A percentile compares a stretch with the other conserved stretches of the same genome.
Evolutionary conservation across 1,140 invertebrate species (phyloP).

Genomic region (Zaprionus davidi): DNA sequence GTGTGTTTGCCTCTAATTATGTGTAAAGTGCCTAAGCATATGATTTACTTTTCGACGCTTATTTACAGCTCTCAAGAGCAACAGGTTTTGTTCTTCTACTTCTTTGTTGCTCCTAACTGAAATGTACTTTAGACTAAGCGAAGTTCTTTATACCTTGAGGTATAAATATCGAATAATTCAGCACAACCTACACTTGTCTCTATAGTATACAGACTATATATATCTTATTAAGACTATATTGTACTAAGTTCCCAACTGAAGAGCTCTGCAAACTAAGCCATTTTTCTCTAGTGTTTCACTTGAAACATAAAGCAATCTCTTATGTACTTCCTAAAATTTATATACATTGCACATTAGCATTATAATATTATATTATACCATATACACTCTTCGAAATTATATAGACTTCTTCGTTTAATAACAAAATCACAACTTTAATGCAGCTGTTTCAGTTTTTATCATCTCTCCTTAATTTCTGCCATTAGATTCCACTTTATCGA

Average conservation of each 20-base stretch:
- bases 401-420: not conserved
- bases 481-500: not conserved
- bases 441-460: not conserved
- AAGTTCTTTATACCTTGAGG: not conserved
- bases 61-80: conserved; percentile 38
- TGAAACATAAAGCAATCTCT: not conserved
- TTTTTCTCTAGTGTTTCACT: not conserved
- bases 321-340: not conserved
- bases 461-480: not conserved
- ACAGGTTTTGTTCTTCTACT: conserved; percentile 50
- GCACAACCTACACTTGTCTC: too few species aligned
- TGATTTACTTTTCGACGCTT: conserved; percentile 67
- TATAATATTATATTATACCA: not conserved
- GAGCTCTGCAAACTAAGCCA: not conserved
- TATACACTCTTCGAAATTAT: too few species aligned
- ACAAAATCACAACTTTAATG: not conserved
- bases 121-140: not conserved
- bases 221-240: too few species aligned
- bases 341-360: not conserved
- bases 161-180: too few species aligned
- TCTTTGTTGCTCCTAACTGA: not conserved
- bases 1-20: conserved; percentile 63
- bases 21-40: conserved; percentile 78
- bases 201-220: too few species aligned
- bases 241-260: not conserved